Conservation (phyloP, 2,888 invertebrate species). For the Gymnocheta viridis region DNA sequence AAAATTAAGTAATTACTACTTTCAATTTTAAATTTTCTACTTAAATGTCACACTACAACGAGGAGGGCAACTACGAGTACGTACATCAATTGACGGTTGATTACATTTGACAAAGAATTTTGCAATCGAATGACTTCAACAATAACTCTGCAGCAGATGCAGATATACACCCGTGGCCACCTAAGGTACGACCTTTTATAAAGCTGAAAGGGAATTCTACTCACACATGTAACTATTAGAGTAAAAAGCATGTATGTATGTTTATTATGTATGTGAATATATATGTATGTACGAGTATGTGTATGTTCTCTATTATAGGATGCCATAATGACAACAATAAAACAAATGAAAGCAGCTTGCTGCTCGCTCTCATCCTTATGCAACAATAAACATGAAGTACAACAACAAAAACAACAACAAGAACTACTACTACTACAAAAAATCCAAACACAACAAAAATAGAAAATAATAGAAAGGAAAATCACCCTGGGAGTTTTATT, state of each 20-base stretch:
- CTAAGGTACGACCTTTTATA: conserved; percentile 22
- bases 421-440: conserved; percentile 22
- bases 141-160: conserved; percentile 54
- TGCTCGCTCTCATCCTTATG: conserved; percentile 22
- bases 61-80: not conserved
- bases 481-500: conserved; percentile 73
- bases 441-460: conserved; percentile 83
- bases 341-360: conserved; percentile 62
- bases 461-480: conserved; percentile 70
- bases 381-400: conserved; percentile 25
- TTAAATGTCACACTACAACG: conserved; percentile 15
- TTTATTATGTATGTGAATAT: not conserved
- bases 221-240: not conserved
- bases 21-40: conserved; percentile 12
- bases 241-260: not conserved
- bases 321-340: conserved; percentile 64
- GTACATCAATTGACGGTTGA: conserved; percentile 51
- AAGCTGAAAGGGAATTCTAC: conserved; percentile 14
- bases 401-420: not conserved
- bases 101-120: conserved; percentile 63
- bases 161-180: conserved; percentile 20
- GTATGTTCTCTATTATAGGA: conserved; percentile 18
- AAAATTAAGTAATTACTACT: not conserved
- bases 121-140: conserved; percentile 63
- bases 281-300: not conserved